phyloP scores from a whole-genome alignment of 2,888 invertebrate genomes.

The Limnephilus rhombicus region DNA sequence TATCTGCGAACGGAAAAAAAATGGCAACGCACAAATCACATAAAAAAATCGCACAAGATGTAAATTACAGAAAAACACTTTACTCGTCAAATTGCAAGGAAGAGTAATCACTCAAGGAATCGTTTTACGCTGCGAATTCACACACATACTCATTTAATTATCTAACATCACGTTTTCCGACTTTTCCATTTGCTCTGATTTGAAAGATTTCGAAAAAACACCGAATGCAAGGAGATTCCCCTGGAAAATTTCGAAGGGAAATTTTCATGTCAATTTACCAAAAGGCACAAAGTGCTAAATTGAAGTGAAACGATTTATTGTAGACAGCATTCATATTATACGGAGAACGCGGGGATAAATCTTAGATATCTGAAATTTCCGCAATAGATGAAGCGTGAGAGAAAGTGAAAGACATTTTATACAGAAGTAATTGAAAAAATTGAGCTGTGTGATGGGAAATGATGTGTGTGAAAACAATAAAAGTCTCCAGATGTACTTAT shows the following conservation, averaged over 20 bases:
- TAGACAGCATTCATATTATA: slow-evolving; percentile 7
- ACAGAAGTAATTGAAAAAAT: not conserved
- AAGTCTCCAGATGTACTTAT: not conserved
- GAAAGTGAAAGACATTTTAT: not conserved
- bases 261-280: slow-evolving; percentile 34
- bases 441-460: not conserved
- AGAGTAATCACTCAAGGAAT: slow-evolving; percentile 46
- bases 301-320: slow-evolving; percentile 13
- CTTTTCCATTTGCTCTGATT: slow-evolving; percentile 7
- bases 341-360: not conserved
- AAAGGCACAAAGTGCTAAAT: slow-evolving; percentile 7
- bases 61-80: not conserved
- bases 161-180: not conserved
- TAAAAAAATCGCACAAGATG: not conserved
- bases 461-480: not conserved
- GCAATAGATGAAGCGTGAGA: not conserved
- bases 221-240: not conserved
- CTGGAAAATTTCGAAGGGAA: not conserved
- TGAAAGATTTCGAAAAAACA: slow-evolving; percentile 13
- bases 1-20: not conserved
- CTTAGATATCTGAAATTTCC: not conserved
- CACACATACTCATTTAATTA: not conserved
- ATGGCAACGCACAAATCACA: not conserved
- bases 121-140: not conserved
- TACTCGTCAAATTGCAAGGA: slow-evolving; percentile 44